A percentile compares a stretch with the other conserved stretches of the same genome.
Conservation (phyloP, 2,113 vertebrate species). For the Petroica traversi region DNA sequence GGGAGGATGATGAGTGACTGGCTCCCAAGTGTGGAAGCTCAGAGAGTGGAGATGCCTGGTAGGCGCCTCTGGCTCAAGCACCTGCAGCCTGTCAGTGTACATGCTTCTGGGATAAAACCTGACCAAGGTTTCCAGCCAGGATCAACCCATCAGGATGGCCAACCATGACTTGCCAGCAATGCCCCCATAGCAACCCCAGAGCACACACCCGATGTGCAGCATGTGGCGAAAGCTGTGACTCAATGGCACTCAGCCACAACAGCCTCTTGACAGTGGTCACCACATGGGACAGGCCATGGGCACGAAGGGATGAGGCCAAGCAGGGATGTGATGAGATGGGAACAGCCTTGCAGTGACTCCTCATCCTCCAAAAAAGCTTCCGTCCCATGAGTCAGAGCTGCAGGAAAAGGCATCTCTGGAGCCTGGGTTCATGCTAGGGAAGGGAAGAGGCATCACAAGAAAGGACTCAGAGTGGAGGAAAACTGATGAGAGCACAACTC, state of each 20-base stretch:
- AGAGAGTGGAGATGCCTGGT: background rate
- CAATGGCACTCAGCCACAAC: background rate
- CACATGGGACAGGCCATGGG: rapidly evolving
- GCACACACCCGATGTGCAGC: background rate
- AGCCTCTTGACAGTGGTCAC: rapidly evolving
- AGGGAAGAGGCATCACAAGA: background rate
- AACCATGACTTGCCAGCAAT: rapidly evolving
- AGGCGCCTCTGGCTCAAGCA: rapidly evolving
- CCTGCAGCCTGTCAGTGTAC: background rate
- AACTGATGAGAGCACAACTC: background rate
- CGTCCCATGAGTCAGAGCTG: background rate
- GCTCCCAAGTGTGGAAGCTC: background rate
- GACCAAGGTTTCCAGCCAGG: background rate
- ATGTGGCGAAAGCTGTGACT: background rate
- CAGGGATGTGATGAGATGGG: rapidly evolving
- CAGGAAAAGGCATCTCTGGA: background rate
- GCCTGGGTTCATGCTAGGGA: rapidly evolving
- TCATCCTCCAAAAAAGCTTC: rapidly evolving
- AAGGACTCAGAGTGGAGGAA: background rate
- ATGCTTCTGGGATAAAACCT: background rate
- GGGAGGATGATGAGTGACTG: background rate
- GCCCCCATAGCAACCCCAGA: background rate
- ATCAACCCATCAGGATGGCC: rapidly evolving
- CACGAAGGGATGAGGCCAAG: background rate
- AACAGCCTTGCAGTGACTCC: background rate